Percentiles rank a stretch among this genome's conserved stretches.
These are phyloP conservation scores for Pogonocherus hispidulus DNA, from an alignment of 2,888 invertebrate species.

Conservation along the genomic window DNA sequence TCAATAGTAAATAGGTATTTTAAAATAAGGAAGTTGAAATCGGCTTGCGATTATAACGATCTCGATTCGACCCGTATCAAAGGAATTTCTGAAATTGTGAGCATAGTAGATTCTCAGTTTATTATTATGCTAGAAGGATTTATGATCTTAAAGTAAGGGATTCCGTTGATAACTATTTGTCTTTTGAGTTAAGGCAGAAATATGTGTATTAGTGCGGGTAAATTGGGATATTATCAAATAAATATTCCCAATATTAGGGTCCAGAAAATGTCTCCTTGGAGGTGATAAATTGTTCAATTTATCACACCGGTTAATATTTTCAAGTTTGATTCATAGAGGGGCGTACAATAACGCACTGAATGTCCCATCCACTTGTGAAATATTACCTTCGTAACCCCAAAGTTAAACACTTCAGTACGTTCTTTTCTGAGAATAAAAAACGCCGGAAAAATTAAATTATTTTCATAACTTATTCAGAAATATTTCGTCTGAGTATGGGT, in stretches of 20 bases:
- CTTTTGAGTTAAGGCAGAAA: conserved; percentile 3
- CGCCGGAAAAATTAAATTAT: conserved; percentile 1
- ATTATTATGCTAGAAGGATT: background rate
- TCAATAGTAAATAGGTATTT: no score
- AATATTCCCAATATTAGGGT: conserved; percentile 26
- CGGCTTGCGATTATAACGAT: no score
- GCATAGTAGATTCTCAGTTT: background rate
- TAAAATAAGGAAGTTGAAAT: no score
- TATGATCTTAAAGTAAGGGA: background rate
- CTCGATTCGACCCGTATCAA: background rate
- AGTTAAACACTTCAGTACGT: conserved; percentile 6
- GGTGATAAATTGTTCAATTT: conserved; percentile 25
- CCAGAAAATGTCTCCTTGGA: conserved; percentile 19
- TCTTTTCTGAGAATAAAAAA: background rate
- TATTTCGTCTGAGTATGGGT: background rate
- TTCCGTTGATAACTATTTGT: background rate
- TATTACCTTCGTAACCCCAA: conserved; percentile 16
- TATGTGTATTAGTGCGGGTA: conserved; percentile 6
- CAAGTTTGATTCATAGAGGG: conserved; percentile 16
- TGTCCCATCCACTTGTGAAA: conserved; percentile 13
- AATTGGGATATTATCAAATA: background rate
- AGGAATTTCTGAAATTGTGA: background rate
- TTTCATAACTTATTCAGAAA: conserved; percentile 2
- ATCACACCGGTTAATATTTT: conserved; percentile 19
- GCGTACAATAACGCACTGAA: conserved; percentile 7